Conservation (phyloP, 2,888 invertebrate species). For the Acronicta leporina region DNA sequence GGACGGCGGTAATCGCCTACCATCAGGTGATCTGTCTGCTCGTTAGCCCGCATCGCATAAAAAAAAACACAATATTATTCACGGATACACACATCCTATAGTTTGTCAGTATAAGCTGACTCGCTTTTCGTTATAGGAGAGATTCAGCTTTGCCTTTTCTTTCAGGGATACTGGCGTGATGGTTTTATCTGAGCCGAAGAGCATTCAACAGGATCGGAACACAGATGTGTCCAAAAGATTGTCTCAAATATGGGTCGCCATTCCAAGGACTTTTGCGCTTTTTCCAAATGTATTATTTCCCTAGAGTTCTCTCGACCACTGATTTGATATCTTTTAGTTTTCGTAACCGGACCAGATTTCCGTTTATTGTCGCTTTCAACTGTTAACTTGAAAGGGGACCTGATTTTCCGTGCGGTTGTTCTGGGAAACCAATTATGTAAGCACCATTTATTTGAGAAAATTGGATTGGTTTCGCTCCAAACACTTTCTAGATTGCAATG, state of each 20-base stretch:
- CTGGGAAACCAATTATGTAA: neutral
- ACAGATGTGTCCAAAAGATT: constrained; percentile 37
- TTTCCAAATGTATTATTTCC: constrained; percentile 51
- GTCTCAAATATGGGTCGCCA: constrained; percentile 24
- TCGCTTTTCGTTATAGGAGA: too few relatives aligned
- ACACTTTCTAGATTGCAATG: too few relatives aligned
- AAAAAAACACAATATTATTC: too few relatives aligned
- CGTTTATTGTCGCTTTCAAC: constrained; percentile 41
- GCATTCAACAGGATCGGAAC: constrained; percentile 6
- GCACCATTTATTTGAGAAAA: neutral
- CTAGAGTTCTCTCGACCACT: constrained; percentile 37
- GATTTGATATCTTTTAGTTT: constrained; percentile 50
- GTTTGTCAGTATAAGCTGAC: too few relatives aligned
- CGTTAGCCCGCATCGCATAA: too few relatives aligned
- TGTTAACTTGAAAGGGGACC: constrained; percentile 30
- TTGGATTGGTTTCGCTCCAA: neutral
- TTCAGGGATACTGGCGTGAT: too few relatives aligned
- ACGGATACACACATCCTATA: too few relatives aligned
- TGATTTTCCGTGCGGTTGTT: constrained; percentile 15
- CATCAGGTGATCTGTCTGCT: too few relatives aligned
- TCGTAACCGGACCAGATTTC: constrained; percentile 28
- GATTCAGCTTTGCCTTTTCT: too few relatives aligned
- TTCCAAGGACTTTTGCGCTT: constrained; percentile 12
- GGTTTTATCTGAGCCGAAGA: neutral
- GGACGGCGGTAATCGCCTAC: too few relatives aligned